Evolutionary conservation across 2,797 vertebrate genomes (phyloP), one percentile per base, ranked within the genome.

Genomic region (Cirrhinus molitorella): DNA sequence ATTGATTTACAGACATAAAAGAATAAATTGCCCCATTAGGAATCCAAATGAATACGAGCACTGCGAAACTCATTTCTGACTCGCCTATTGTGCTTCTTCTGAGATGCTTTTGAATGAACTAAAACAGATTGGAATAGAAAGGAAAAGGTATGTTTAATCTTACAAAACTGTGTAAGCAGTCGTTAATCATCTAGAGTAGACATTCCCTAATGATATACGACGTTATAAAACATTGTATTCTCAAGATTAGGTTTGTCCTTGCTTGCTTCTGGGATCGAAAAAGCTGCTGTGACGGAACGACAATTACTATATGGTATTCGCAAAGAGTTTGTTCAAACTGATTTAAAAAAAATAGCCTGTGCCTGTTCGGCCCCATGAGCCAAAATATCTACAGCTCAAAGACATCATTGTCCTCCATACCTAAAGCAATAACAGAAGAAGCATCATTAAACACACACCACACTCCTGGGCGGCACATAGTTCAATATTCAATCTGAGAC

Each of bases 11-110:
- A 11, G 23, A 51, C 12, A 55, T 67, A 83, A 53, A 37, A 63
- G 28, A 82, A 82, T 43, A 66, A 53, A 75, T 31, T 43, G 25
- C 16, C 53, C 68, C 31, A 49, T 72, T 34, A 57, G 55, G 55
- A 57, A 25, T 68, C 34, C 25, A 19, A 55, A 59, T 73, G 21
- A 81, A 57, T 23, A 23, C 21, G 21, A 55, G 53, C 21, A 10
- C 9, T 3, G 21, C 10, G 3, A 28, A 57, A 57, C 53, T 23
- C 10, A 23, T 11, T 23, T 23, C 21, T n/a, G 21, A 51, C 6
- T n/a, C 21, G 37, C 37, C 49, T 11, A 19, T 21, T 37, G 9
- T 4, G n/a, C 9, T 47, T 17, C 11, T 57, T 23, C n/a, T 12
- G n/a, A 57, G n/a, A 57, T 57, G 21, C 21, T 57, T 57, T 4